Evolutionary conservation across 2,797 vertebrate genomes (phyloP).

Genomic region (Acanthis flammea): DNA sequence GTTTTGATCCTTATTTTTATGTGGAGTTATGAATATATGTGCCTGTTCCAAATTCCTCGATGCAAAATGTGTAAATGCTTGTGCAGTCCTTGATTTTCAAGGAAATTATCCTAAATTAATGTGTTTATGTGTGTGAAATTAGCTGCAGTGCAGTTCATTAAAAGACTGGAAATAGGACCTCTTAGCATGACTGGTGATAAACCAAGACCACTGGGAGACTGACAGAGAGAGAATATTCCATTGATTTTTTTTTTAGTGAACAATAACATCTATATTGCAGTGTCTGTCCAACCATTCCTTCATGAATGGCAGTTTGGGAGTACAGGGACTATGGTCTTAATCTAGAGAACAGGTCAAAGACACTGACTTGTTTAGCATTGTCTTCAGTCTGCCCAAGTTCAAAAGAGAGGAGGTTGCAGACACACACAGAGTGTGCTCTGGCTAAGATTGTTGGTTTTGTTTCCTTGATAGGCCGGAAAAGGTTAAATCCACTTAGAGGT

Average conservation of each 20-base stretch:
- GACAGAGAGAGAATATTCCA: background rate
- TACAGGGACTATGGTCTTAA: background rate
- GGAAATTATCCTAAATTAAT: background rate
- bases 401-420: background rate
- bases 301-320: background rate
- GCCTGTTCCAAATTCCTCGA: background rate
- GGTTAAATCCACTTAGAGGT: background rate
- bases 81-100: background rate
- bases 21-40: background rate
- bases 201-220: background rate
- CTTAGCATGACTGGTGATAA: background rate
- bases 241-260: background rate
- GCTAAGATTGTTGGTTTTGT: background rate
- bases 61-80: background rate
- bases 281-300: background rate
- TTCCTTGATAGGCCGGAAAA: background rate
- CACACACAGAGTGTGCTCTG: rapidly evolving
- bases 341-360: background rate
- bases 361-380: background rate
- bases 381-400: background rate
- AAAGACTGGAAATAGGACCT: background rate
- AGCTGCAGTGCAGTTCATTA: background rate
- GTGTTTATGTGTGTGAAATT: background rate
- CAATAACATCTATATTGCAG: background rate
- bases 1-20: background rate